Conservation (phyloP, 2,888 invertebrate genomes). For the Epirrita christyi region DNA sequence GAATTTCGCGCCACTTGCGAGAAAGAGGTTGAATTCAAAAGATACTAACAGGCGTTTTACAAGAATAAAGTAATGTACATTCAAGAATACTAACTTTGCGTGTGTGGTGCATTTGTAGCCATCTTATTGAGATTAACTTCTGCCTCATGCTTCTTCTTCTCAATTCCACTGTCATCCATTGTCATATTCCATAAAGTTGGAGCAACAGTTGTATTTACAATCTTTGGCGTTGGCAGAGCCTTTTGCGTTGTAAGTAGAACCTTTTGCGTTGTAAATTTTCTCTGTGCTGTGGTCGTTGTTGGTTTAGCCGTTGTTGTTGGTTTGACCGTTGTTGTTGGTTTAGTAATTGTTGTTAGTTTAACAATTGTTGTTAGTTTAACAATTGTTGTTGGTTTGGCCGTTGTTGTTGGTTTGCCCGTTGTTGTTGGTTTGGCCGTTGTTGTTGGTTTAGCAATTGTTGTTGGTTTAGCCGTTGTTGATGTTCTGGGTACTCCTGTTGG, state of each 20-base stretch:
- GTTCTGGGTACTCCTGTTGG: constrained; percentile 34
- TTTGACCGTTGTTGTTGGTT: constrained; percentile 25
- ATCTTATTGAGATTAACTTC: constrained; percentile 27
- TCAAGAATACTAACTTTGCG: constrained; percentile 10
- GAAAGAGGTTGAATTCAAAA: too few relatives aligned
- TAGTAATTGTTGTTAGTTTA: constrained; percentile 35
- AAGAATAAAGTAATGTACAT: not conserved
- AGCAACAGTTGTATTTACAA: not conserved
- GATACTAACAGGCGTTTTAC: too few relatives aligned
- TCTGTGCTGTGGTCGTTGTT: constrained; percentile 27
- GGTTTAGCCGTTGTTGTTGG: constrained; percentile 39
- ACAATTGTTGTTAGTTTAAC: constrained; percentile 35
- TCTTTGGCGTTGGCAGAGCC: constrained; percentile 4
- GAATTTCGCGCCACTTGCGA: too few relatives aligned
- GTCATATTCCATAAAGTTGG: constrained; percentile 7
- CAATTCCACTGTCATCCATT: constrained; percentile 17
- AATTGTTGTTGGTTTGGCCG: constrained; percentile 37
- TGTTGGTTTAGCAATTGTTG: constrained; percentile 22
- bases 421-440: constrained; percentile 37
- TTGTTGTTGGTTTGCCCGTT: constrained; percentile 25
- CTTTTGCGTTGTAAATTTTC: constrained; percentile 18
- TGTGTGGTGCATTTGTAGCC: not conserved
- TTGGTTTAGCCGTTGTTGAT: constrained; percentile 31
- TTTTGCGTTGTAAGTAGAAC: constrained; percentile 19
- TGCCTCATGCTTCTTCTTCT: constrained; percentile 21